Evolutionary conservation across 1,140 invertebrate genomes (phyloP).

Genomic region (Prorops nasuta): DNA sequence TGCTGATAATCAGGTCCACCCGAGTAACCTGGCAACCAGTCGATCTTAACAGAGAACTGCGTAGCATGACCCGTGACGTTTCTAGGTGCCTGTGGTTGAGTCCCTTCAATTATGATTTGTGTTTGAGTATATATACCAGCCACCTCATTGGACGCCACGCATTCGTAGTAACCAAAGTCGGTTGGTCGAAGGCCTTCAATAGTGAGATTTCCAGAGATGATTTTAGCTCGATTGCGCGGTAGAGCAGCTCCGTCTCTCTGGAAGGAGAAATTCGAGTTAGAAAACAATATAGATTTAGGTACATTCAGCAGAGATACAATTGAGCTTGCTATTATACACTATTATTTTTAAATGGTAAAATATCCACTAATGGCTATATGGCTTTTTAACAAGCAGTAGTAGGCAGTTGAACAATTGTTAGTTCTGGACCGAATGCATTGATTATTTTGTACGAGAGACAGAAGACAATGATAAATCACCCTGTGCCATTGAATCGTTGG

Average conservation of each 20-base stretch:
- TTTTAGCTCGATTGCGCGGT: constrained; percentile 75
- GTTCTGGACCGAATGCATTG: too few relatives aligned
- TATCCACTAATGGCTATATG: too few relatives aligned
- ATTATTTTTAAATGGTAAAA: not conserved
- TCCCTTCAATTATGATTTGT: constrained; percentile 90
- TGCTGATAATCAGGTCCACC: constrained; percentile 92
- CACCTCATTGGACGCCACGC: constrained; percentile 91
- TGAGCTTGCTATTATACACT: not conserved
- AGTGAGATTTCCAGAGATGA: constrained; percentile 85
- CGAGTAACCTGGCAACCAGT: constrained; percentile 92
- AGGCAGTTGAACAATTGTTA: too few relatives aligned
- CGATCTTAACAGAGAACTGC: constrained; percentile 84
- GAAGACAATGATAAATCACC: too few relatives aligned
- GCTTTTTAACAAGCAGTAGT: too few relatives aligned
- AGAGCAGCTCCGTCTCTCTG: constrained; percentile 77
- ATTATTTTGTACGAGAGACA: too few relatives aligned
- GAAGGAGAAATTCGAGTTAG: constrained; percentile 5
- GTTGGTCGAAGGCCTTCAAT: constrained; percentile 82
- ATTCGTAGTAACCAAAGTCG: constrained; percentile 94
- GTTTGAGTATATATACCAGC: constrained; percentile 88
- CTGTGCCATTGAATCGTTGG: constrained; percentile 89
- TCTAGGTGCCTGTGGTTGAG: constrained; percentile 93
- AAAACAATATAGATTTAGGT: not conserved
- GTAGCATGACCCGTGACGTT: constrained; percentile 86
- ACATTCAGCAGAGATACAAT: not conserved